phyloP scores from a whole-genome alignment of 2,113 vertebrate genomes.

The Ailuropoda melanoleuca region DNA sequence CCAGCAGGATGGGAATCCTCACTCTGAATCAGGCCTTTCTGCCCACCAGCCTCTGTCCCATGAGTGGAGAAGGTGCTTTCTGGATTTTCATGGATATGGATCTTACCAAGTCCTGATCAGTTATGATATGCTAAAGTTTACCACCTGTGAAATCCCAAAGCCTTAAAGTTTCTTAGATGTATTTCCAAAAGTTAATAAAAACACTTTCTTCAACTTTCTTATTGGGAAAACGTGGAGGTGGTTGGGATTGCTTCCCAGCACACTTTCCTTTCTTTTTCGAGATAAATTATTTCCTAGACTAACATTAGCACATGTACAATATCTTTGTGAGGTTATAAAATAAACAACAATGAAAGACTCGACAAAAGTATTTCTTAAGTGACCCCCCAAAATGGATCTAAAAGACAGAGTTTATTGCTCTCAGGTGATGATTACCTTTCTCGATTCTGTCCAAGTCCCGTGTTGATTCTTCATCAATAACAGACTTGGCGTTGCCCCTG shows the following conservation, averaged over 20 bases:
- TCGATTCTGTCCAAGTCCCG: background rate
- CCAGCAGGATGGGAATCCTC: background rate
- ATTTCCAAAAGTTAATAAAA: conserved; percentile 26
- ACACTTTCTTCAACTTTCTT: conserved; percentile 10
- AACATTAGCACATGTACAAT: background rate
- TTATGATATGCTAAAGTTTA: background rate
- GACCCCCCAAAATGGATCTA: background rate
- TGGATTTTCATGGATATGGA: background rate
- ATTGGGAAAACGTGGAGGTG: background rate
- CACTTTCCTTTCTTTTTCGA: background rate
- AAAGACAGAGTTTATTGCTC: background rate
- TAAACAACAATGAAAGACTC: background rate
- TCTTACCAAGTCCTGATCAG: background rate
- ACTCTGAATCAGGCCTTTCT: background rate
- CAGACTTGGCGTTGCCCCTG: conserved; percentile 76
- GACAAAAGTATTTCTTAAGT: background rate
- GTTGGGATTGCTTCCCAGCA: background rate
- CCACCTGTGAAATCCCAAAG: background rate
- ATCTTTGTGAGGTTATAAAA: background rate
- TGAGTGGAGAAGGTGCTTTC: background rate
- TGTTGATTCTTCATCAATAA: conserved; percentile 54
- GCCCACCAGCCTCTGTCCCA: background rate
- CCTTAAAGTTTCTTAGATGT: background rate
- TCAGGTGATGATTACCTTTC: background rate
- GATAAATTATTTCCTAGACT: conserved; percentile 11